These are phyloP conservation scores for Drosophila nasuta DNA, from an alignment of 1,140 invertebrate species.

Conservation along the genomic window DNA sequence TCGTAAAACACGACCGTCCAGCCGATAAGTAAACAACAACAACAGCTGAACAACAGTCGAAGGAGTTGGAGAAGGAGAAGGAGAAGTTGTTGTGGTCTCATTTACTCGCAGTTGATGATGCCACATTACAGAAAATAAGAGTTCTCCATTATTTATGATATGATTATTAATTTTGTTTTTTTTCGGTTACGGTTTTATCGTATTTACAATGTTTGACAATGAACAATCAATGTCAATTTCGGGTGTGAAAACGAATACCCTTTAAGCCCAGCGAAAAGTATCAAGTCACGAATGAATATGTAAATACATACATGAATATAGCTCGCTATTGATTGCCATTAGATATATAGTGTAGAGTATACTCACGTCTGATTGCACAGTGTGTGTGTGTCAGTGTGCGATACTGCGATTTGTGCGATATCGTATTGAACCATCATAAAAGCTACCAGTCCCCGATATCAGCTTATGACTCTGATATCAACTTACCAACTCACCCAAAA, in stretches of 20 bases:
- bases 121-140: slow-evolving; percentile 60
- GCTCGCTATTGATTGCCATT: neutral
- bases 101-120: slow-evolving; percentile 51
- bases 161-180: slow-evolving; percentile 47
- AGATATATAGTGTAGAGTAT: neutral
- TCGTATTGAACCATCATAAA: slow-evolving; percentile 54
- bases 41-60: slow-evolving; percentile 5
- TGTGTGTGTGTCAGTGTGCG: slow-evolving; percentile 40
- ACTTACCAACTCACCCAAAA: slow-evolving; percentile 17
- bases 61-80: neutral
- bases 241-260: slow-evolving; percentile 35
- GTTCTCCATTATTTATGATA: slow-evolving; percentile 36
- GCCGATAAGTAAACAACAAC: slow-evolving; percentile 75
- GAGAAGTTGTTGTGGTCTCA: neutral
- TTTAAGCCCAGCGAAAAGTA: slow-evolving; percentile 13
- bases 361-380: neutral
- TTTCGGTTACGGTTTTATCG: slow-evolving; percentile 33
- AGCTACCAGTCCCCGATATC: slow-evolving; percentile 73
- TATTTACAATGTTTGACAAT: slow-evolving; percentile 57
- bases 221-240: slow-evolving; percentile 78
- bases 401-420: slow-evolving; percentile 61
- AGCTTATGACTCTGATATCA: slow-evolving; percentile 58
- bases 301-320: slow-evolving; percentile 8
- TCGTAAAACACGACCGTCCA: slow-evolving; percentile 64
- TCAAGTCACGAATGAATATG: slow-evolving; percentile 29